phyloP scores from a whole-genome alignment of 1,140 invertebrate species.

The Tetramorium alpestre region DNA sequence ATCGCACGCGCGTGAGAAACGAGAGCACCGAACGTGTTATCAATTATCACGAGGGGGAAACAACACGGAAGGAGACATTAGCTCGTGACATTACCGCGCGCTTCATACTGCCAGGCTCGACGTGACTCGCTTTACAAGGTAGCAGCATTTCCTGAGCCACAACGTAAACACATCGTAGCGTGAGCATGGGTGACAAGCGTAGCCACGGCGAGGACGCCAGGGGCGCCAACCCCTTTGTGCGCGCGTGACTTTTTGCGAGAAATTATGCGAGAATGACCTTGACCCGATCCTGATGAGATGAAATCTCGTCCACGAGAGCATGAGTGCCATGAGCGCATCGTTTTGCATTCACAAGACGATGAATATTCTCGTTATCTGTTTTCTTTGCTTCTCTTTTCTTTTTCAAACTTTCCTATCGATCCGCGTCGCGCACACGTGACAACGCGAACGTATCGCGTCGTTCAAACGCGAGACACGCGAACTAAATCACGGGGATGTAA shows the following conservation, averaged over 20 bases:
- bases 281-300: constrained; percentile 6
- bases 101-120: constrained; percentile 69
- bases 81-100: constrained; percentile 68
- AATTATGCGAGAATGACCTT: constrained; percentile 31
- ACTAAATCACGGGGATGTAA: background rate
- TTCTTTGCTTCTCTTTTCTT: background rate
- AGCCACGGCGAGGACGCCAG: constrained; percentile 17
- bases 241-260: background rate
- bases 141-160: constrained; percentile 22
- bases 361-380: background rate
- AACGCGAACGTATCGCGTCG: background rate
- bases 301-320: too few relatives aligned
- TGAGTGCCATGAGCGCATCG: background rate
- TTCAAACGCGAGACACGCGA: background rate
- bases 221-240: constrained; percentile 37
- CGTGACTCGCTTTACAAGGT: constrained; percentile 24
- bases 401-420: constrained; percentile 13
- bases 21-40: background rate
- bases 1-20: too few relatives aligned
- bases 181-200: constrained; percentile 7
- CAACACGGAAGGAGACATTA: background rate
- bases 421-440: background rate
- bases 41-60: background rate
- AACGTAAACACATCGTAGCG: constrained; percentile 68
- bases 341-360: too few relatives aligned